phyloP scores from a whole-genome alignment of 2,888 invertebrate species.

The Seladonia tumulorum region DNA sequence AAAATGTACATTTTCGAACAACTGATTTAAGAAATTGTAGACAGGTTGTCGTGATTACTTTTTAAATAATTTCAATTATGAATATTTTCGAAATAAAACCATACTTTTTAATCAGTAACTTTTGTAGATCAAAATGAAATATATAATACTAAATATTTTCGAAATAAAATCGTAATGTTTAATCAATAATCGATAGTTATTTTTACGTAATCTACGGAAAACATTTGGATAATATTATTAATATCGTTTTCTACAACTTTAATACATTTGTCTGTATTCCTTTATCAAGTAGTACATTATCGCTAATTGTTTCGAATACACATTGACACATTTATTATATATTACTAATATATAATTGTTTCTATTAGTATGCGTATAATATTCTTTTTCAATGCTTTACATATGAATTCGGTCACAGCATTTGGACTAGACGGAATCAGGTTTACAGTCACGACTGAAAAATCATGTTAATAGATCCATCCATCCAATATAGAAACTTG shows the following conservation, averaged over 20 bases:
- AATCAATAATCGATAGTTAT: background rate
- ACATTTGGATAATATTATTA: too few relatives aligned
- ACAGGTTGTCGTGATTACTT: background rate
- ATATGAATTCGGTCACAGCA: background rate
- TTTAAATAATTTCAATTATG: background rate
- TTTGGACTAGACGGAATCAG: background rate
- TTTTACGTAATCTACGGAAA: background rate
- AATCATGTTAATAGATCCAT: constrained; percentile 39
- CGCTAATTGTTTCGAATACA: background rate
- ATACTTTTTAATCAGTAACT: background rate
- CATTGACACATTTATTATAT: background rate
- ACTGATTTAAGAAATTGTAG: background rate
- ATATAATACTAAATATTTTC: background rate
- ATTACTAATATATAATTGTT: background rate
- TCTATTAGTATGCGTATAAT: background rate
- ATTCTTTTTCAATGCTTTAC: background rate
- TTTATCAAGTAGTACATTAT: background rate
- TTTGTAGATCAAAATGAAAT: background rate
- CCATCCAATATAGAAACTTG: constrained; percentile 39
- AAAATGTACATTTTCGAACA: background rate
- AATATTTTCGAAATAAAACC: background rate
- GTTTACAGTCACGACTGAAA: constrained; percentile 34
- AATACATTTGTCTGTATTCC: background rate
- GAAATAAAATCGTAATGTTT: background rate
- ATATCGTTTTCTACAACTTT: background rate